Base-by-base conservation (phyloP, 2,888 invertebrate genomes). In the Noctuana brunneofusca region DNA sequence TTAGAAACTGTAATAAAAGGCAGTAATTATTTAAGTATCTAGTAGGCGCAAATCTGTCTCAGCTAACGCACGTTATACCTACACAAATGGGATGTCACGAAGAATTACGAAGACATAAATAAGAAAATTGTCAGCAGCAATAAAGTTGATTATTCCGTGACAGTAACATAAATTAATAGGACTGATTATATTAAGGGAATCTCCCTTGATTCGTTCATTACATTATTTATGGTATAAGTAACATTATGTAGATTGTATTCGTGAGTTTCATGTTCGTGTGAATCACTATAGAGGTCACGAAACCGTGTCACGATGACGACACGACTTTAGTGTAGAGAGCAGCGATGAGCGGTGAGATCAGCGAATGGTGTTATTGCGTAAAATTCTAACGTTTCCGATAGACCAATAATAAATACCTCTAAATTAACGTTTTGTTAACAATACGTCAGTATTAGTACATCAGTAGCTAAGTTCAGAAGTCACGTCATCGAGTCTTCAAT, bases 261-360 rank as follows among this genome's bases (percentile, higher is more conserved):
- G 46, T 53, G 59, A 66, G 58, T 59, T 55, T 50, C 43, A 62
- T 63, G 63, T 65, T 64, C 58, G 55, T 65, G 65, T 60, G 63
- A 64, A 65, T 58, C 64, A 53, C 59, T 58, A 68, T 59, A 65
- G 68, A 69, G 66, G 70, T 69, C 69, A 71, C 63, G 66, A 67
- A 67, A 66, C 63, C 56, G 63, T 58, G 64, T 58, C 58, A 54
- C 49, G 30, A 27, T 58, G 58, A 55, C 35, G 53, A 43, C 43
- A 56, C 43, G 55, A 32, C 41, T 27, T 60, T 24, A 53, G 59
- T 53, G 14, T 8, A 3, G 16, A 38, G 35, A 16, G 38, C n/a
- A 59, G 59, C 59, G 59, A 59, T 27, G 3, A 35, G 46, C 46
- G 50, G 14, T 24, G 9, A 18, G 43, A 35, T 35, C 9, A 11